Base-by-base conservation (phyloP, 2,888 invertebrate species). In the Galerucella calmariensis region DNA sequence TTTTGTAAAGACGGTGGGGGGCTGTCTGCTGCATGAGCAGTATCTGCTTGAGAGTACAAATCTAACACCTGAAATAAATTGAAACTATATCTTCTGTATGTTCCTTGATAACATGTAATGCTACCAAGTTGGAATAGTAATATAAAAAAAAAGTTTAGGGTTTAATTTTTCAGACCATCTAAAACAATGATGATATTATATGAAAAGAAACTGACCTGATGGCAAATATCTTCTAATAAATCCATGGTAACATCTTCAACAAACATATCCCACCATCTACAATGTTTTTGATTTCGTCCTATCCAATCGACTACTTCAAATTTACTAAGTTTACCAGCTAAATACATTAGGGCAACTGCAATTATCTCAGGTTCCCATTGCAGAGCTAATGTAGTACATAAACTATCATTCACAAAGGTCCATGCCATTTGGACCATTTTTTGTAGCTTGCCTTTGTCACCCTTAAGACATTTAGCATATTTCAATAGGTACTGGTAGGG, bases 301-400 rank as follows among this genome's bases (percentile, higher is more conserved):
- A 92, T 91, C 98, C 98, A 98, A 88, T 98, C 98, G 6, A 92
- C 90, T 0, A 98, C 95, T 83, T 97, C 97, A 87, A 98, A 97
- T 88, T 97, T 97, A 86, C 95, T 97, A 27, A 99, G 90, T 85
- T 98, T 97, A 69, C 97, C 96, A 0, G 99, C 98, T 75, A 99
- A 90, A 88, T 99, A 98, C 92, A 99, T 97, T 12, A 99, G 90
- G 0, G 99, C 98, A 9, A 99, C 97, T 0, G 99, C 98, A 79
- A 97, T 95, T 61, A 99, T 97, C 88, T 99, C 99, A 0, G 99
- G 98, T 87, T 99, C 99, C 98, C 98, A 99, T 88, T 98, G 98
- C 66, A 99, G 90, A 80, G 96, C 96, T 65, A 99, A 90, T 1
- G 97, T 98, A 4, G 99, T 99, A 86, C 97, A 98, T 79, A 98